Conservation (phyloP, 1,140 invertebrate genomes). For the Riptortus pedestris region DNA sequence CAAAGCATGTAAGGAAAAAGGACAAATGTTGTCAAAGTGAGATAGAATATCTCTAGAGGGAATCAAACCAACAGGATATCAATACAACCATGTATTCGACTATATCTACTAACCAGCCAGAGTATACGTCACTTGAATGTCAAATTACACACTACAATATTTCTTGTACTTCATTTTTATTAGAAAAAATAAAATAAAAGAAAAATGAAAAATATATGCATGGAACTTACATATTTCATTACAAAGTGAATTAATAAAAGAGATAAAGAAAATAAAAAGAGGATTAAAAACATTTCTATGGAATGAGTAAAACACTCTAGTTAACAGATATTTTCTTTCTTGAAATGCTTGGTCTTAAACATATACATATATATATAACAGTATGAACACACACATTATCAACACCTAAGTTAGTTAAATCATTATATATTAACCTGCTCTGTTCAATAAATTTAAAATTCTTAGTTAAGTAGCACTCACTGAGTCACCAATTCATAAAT, state of each 20-base stretch:
- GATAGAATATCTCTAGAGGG: constrained; percentile 1
- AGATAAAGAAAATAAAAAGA: constrained; percentile 10
- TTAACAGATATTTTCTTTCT: constrained; percentile 1
- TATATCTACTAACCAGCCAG: not conserved
- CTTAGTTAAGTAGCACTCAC: constrained; percentile 22
- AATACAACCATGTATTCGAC: constrained; percentile 22
- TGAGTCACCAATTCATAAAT: constrained; percentile 9
- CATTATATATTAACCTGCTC: constrained; percentile 2
- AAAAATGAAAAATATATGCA: constrained; percentile 15
- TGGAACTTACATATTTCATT: constrained; percentile 14
- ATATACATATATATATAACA: constrained; percentile 18
- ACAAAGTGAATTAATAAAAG: constrained; percentile 14
- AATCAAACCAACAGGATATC: constrained; percentile 5
- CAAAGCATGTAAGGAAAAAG: constrained; percentile 13
- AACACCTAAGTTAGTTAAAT: constrained; percentile 26
- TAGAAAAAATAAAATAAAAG: constrained; percentile 16
- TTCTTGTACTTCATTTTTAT: constrained; percentile 26
- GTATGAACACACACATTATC: constrained; percentile 28
- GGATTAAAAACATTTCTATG: constrained; percentile 9
- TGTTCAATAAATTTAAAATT: not conserved
- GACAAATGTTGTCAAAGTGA: not conserved
- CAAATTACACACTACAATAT: constrained; percentile 22
- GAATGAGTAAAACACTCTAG: constrained; percentile 27
- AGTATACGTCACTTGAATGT: constrained; percentile 22
- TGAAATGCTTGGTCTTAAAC: constrained; percentile 25